phyloP scores from a whole-genome alignment of 2,888 invertebrate genomes.

The Watsonalla cultraria region DNA sequence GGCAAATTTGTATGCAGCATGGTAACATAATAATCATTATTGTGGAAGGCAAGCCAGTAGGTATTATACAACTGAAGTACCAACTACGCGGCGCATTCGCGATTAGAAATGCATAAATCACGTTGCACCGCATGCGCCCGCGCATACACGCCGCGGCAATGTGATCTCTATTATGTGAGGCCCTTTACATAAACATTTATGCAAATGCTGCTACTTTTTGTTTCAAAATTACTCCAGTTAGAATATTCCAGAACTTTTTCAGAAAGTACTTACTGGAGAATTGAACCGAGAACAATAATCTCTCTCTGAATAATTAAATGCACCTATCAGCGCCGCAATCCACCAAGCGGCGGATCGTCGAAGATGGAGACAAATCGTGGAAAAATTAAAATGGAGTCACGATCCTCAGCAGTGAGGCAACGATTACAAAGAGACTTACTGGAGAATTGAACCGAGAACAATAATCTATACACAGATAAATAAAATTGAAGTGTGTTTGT shows the following conservation, averaged over 20 bases:
- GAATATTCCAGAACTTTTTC: background rate
- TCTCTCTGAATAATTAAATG: no score
- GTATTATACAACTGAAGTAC: constrained; percentile 33
- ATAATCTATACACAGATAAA: no score
- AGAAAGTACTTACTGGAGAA: background rate
- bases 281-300: background rate
- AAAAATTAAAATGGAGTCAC: no score
- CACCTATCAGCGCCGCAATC: no score
- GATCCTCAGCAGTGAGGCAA: no score
- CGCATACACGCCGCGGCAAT: constrained; percentile 27
- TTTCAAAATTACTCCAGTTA: background rate
- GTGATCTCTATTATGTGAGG: constrained; percentile 33
- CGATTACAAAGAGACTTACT: no score
- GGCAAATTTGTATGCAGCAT: constrained; percentile 4
- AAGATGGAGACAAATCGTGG: no score
- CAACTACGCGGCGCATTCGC: constrained; percentile 32
- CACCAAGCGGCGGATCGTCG: no score
- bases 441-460: no score
- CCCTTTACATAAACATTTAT: constrained; percentile 18
- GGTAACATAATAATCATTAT: constrained; percentile 17
- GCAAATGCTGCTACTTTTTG: constrained; percentile 4
- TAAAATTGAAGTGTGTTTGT: no score
- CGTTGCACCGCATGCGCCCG: constrained; percentile 48
- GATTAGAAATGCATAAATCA: constrained; percentile 55
- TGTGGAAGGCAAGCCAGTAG: constrained; percentile 4